phyloP scores from a whole-genome alignment of 2,888 invertebrate genomes.

The Synanthedon myopaeformis region DNA sequence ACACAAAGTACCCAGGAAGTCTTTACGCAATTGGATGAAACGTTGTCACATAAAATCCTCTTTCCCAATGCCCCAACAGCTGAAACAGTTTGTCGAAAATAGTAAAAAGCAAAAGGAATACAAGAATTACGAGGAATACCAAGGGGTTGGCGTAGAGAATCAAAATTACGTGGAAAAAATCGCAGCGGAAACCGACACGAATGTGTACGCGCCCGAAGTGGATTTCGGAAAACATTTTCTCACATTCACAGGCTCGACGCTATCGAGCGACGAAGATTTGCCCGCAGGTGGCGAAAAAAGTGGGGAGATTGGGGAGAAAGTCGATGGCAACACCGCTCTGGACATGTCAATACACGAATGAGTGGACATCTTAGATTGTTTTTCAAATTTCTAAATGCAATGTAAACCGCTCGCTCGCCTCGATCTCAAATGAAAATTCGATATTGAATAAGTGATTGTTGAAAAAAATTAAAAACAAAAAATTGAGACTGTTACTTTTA shows the following conservation, averaged over 20 bases:
- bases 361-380: not conserved
- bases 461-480: too few relatives aligned
- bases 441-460: too few relatives aligned
- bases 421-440: too few relatives aligned
- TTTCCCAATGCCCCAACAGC: constrained; percentile 70
- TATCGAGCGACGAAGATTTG: constrained; percentile 41
- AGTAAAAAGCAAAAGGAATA: constrained; percentile 60
- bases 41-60: constrained; percentile 71
- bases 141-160: constrained; percentile 15
- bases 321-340: constrained; percentile 29
- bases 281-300: constrained; percentile 16
- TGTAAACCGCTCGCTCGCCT: not conserved
- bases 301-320: constrained; percentile 12
- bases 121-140: constrained; percentile 24
- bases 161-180: constrained; percentile 21
- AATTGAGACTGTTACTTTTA: too few relatives aligned
- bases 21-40: constrained; percentile 74
- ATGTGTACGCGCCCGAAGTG: constrained; percentile 28
- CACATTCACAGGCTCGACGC: constrained; percentile 23
- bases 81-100: constrained; percentile 69
- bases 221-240: constrained; percentile 62
- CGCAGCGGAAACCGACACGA: constrained; percentile 25
- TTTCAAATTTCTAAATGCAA: not conserved
- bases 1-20: constrained; percentile 71
- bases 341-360: constrained; percentile 51